Base-by-base conservation (phyloP, 2,888 invertebrate species). In the Drosophila parthenogenetica region DNA sequence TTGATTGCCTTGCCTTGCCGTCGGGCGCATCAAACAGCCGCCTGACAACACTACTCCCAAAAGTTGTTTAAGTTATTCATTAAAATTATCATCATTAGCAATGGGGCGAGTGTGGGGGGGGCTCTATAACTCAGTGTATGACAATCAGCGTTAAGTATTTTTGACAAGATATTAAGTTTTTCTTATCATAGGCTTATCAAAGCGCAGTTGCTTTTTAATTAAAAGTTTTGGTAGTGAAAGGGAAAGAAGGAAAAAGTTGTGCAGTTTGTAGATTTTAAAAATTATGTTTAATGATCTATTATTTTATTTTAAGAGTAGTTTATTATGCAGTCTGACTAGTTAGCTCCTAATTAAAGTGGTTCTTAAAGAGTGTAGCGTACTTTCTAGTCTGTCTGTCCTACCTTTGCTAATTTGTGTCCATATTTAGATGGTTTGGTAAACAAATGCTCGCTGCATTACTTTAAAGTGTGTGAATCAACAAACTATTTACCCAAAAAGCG, bases 31-130 rank as follows among this genome's bases (percentile, higher is more conserved):
- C 45, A 57, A 50, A 45, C 54, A 39, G 50, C 35, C 48, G 50
- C 35, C 48, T 32, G 64, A 35, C 49, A 73, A 43, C 60, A 35
- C 45, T 45, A 32, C 3, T 16, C 50, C 29, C 7, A 51, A 65
- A 76, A 79, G 32, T 68, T 72, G 69, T 69, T 82, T 74, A 69
- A 86, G 77, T 88, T 77, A 76, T 69, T 69, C 70, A 72, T 74
- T 69, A 88, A 79, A 77, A 70, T 73, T 67, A 70, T 73, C 60
- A 72, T 85, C 73, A 73, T 87, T 85, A 79, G 77, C 69, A 45
- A 32, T 43, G 16, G 32, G 22, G 32, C n/a, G n/a, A 5, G 22
- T 22, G 22, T 0, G 0, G 22, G 22, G 5, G 1, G 5, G 46
- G 35, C 35, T 22, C 5, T 39, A 17, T 25, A 22, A 17, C 43